Evolutionary conservation across 2,113 vertebrate species (phyloP).

Genomic region (Sebastes fasciatus): DNA sequence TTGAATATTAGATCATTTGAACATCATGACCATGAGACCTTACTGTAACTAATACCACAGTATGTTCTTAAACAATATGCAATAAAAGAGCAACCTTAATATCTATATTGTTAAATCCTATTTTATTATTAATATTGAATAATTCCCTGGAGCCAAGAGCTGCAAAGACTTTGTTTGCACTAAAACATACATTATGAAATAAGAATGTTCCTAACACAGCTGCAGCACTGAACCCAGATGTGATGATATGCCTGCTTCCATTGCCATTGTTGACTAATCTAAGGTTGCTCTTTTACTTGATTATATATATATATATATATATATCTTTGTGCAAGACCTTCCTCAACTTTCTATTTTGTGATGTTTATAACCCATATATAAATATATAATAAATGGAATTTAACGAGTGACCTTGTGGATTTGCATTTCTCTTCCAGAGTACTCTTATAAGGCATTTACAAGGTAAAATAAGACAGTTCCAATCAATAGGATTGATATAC

Average conservation of each 20-base stretch:
- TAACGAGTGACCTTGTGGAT: slow-evolving; percentile 51
- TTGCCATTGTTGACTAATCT: slow-evolving; percentile 66
- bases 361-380: slow-evolving; percentile 81
- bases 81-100: slow-evolving; percentile 81
- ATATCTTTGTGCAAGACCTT: slow-evolving; percentile 80
- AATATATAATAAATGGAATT: slow-evolving; percentile 81
- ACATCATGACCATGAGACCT: slow-evolving; percentile 63
- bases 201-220: slow-evolving; percentile 69
- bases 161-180: slow-evolving; percentile 76
- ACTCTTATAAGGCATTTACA: background rate
- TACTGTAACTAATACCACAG: slow-evolving; percentile 68
- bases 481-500: background rate
- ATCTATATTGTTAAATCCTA: slow-evolving; percentile 62
- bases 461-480: background rate
- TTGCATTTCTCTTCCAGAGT: slow-evolving; percentile 33
- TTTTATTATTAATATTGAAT: slow-evolving; percentile 71
- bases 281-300: slow-evolving; percentile 80
- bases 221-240: slow-evolving; percentile 67
- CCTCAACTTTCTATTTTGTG: slow-evolving; percentile 82
- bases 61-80: slow-evolving; percentile 78
- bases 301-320: slow-evolving; percentile 19
- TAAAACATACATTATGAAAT: slow-evolving; percentile 64
- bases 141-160: slow-evolving; percentile 60
- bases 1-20: slow-evolving; percentile 68
- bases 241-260: slow-evolving; percentile 68